phyloP scores from a whole-genome alignment of 2,888 invertebrate genomes.

The Iphiclides podalirius region DNA sequence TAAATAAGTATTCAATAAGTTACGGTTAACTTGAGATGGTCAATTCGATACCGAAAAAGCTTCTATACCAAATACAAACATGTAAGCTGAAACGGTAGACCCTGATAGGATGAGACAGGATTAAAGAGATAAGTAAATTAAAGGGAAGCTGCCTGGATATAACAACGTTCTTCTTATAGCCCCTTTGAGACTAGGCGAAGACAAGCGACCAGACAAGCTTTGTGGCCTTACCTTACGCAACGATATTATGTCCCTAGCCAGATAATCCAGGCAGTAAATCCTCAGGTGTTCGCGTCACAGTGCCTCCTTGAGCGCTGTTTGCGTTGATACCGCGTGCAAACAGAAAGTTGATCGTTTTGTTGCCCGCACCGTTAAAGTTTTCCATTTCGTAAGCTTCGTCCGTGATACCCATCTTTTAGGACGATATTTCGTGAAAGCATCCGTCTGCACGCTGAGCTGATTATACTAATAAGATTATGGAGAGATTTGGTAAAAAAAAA shows the following conservation, averaged over 20 bases:
- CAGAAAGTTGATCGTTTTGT: constrained; percentile 6
- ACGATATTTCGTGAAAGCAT: too few relatives aligned
- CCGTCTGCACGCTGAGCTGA: too few relatives aligned
- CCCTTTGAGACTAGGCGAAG: too few relatives aligned
- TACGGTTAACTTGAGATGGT: too few relatives aligned
- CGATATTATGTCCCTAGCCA: background rate
- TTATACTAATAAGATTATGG: too few relatives aligned
- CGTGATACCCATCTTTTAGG: background rate
- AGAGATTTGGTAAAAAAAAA: too few relatives aligned
- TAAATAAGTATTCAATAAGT: too few relatives aligned
- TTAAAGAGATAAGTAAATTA: background rate
- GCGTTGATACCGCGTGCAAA: constrained; percentile 13
- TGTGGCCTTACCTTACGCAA: constrained; percentile 13
- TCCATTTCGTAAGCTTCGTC: background rate
- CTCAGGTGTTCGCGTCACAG: constrained; percentile 3
- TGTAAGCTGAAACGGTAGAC: background rate
- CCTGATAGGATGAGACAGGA: background rate
- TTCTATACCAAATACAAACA: too few relatives aligned
- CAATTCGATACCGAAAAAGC: too few relatives aligned
- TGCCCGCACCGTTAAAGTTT: background rate
- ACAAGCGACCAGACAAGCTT: background rate
- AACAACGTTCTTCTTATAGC: too few relatives aligned
- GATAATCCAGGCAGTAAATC: constrained; percentile 23
- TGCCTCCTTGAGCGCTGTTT: constrained; percentile 3
- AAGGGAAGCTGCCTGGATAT: background rate